A percentile compares a stretch with the other conserved stretches of the same genome.
Conservation (phyloP, 2,888 invertebrate species). For the Coremacera marginata region DNA sequence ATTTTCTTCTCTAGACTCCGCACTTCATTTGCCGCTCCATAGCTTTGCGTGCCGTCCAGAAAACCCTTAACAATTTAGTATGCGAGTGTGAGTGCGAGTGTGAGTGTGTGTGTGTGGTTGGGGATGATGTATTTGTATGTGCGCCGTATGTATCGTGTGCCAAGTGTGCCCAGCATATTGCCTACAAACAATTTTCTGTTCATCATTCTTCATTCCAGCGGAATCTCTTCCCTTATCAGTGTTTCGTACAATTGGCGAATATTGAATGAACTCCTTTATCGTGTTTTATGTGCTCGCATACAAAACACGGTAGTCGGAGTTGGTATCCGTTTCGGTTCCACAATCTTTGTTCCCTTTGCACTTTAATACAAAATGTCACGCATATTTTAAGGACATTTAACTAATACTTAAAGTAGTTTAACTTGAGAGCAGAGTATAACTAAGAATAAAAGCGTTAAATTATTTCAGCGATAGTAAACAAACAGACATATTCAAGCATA, state of each 20-base stretch:
- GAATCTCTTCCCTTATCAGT: slow-evolving; percentile 48
- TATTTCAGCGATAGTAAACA: no score
- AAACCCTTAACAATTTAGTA: neutral
- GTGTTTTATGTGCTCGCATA: slow-evolving; percentile 39
- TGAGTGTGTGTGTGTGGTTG: neutral
- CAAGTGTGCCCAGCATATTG: slow-evolving; percentile 43
- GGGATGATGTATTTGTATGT: neutral
- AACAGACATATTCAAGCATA: no score
- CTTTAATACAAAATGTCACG: neutral
- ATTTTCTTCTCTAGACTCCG: slow-evolving; percentile 18
- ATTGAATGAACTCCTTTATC: slow-evolving; percentile 49
- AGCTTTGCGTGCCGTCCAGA: neutral
- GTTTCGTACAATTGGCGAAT: slow-evolving; percentile 48
- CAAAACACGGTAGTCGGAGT: neutral
- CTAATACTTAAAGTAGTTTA: no score
- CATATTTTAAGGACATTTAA: no score
- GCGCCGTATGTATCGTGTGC: neutral
- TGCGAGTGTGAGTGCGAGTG: neutral
- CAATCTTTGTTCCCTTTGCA: neutral
- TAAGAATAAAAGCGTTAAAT: no score
- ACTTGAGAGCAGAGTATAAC: no score
- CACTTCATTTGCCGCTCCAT: slow-evolving; percentile 29
- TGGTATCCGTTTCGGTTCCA: neutral
- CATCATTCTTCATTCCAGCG: slow-evolving; percentile 48
- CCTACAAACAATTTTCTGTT: slow-evolving; percentile 46